Base-by-base conservation (phyloP, 2,888 invertebrate genomes). In the Phasia obesa region DNA sequence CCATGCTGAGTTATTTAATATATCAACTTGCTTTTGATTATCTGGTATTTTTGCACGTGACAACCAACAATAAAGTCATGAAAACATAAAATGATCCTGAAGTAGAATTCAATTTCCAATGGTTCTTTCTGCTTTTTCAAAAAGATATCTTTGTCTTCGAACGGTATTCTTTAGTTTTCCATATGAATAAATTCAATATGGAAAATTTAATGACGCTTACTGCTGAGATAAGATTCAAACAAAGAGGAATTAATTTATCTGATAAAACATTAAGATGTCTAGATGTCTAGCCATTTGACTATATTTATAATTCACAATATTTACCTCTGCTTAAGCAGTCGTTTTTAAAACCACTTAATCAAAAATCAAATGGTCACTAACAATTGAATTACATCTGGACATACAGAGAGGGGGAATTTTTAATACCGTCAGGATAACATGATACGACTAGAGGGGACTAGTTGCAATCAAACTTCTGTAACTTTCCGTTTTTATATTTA, bases 401-500 rank as follows among this genome's bases (percentile, higher is more conserved):
- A 38, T 19, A 31, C 15, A 49, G 31, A 38, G 47, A 47, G 13
- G 51, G 47, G 23, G 21, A 57, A 57, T 35, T 49, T 49, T 55
- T 57, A 23, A 64, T 55, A 64, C 65, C 65, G 65, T 65, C 27
- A 60, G 59, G 59, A 69, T 51, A 59, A 76, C 67, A 76, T 60
- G 76, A 59, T 69, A 27, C 17, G 47, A 27, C 51, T 53, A 23
- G 60, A 69, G 44, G 60, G 60, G 59, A 49, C 53, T 67, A 77
- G 60, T 69, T 69, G 60, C 42, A 76, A 76, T 69, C 49, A 76
- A 76, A 77, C 69, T 60, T 60, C 59, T 53, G 60, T 69, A 77
- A 51, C 76, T 69, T 67, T 51, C 31, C 51, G 59, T 59, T 51
- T 67, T 49, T 49, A 31, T n/a, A 9, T 9, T 62, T 51, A 31